A percentile compares a stretch with the other conserved stretches of the same genome.
Evolutionary conservation across 2,797 vertebrate species (phyloP).

Genomic region (Malacoctenus gilli): DNA sequence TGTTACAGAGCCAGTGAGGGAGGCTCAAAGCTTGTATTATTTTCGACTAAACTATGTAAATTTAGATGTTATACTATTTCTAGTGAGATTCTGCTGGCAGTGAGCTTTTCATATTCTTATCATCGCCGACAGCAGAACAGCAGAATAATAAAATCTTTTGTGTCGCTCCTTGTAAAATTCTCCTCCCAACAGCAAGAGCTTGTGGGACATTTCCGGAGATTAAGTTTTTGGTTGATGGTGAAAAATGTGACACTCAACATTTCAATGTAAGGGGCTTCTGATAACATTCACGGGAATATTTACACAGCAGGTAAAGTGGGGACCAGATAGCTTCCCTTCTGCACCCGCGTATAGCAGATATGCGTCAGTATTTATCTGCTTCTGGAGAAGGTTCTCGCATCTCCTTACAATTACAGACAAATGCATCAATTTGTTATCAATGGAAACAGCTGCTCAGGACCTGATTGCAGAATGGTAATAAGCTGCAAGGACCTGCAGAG

Average conservation of each 20-base stretch:
- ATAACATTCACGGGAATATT: conserved; percentile 48
- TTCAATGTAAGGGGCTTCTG: conserved; percentile 24
- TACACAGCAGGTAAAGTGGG: conserved; percentile 36
- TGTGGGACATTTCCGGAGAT: conserved; percentile 47
- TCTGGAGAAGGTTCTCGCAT: conserved; percentile 32
- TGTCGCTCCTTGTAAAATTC: conserved; percentile 63
- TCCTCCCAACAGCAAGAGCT: conserved; percentile 46
- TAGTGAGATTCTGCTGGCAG: conserved; percentile 51
- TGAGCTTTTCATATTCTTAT: conserved; percentile 62
- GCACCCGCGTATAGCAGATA: conserved; percentile 28
- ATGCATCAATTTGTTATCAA: conserved; percentile 71
- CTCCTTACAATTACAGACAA: conserved; percentile 52
- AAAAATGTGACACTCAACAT: conserved; percentile 35
- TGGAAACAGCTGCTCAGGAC: conserved; percentile 59
- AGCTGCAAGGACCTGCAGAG: conserved; percentile 38
- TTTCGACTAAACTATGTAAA: conserved; percentile 44
- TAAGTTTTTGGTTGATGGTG: conserved; percentile 34
- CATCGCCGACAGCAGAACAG: conserved; percentile 51
- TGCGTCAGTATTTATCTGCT: conserved; percentile 18
- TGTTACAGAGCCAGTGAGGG: conserved; percentile 1
- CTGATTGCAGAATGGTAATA: conserved; percentile 66
- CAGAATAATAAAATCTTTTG: conserved; percentile 64
- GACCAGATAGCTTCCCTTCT: conserved; percentile 31
- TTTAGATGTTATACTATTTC: conserved; percentile 47
- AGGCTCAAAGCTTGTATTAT: conserved; percentile 41